Evolutionary conservation across 37 sponge, comb jelly and placozoan genomes (phyloP).

Genomic region (Spongia lamella): DNA sequence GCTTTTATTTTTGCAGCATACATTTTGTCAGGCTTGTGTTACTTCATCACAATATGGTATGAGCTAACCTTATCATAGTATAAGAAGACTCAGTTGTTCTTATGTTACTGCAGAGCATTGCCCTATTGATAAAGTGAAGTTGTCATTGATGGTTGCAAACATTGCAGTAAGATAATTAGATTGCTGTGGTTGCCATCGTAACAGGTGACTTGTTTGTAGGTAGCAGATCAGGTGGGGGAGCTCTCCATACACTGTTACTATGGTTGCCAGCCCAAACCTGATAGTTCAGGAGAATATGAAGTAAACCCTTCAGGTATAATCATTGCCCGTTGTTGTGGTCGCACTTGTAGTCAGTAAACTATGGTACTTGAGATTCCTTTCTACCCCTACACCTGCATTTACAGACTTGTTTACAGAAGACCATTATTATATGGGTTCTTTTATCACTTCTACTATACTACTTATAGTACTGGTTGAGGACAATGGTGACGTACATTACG

Average conservation of each 20-base stretch:
- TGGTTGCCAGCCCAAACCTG: constrained; percentile 60
- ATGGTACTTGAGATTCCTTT: too few relatives aligned
- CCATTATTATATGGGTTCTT: too few relatives aligned
- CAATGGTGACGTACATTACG: too few relatives aligned
- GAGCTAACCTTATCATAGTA: background rate
- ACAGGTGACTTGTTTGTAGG: constrained; percentile 25
- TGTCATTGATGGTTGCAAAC: constrained; percentile 67
- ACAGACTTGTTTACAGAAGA: too few relatives aligned
- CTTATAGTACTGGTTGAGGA: too few relatives aligned
- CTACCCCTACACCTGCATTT: too few relatives aligned
- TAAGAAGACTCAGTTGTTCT: background rate
- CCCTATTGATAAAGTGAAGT: constrained; percentile 48
- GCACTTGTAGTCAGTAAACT: too few relatives aligned
- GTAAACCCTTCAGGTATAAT: constrained; percentile 47
- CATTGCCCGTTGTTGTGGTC: too few relatives aligned
- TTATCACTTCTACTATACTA: too few relatives aligned
- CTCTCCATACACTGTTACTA: constrained; percentile 74
- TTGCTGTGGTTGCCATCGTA: background rate
- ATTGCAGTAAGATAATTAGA: constrained; percentile 56
- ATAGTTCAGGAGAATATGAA: constrained; percentile 35
- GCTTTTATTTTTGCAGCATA: constrained; percentile 54
- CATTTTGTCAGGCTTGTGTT: constrained; percentile 65
- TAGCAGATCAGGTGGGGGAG: constrained; percentile 85
- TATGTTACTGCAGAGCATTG: constrained; percentile 31
- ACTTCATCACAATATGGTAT: constrained; percentile 1